A percentile compares a stretch with the other conserved stretches of the same genome.
phyloP scores from a whole-genome alignment of 1,140 invertebrate species.

The Chironomus tepperi region DNA sequence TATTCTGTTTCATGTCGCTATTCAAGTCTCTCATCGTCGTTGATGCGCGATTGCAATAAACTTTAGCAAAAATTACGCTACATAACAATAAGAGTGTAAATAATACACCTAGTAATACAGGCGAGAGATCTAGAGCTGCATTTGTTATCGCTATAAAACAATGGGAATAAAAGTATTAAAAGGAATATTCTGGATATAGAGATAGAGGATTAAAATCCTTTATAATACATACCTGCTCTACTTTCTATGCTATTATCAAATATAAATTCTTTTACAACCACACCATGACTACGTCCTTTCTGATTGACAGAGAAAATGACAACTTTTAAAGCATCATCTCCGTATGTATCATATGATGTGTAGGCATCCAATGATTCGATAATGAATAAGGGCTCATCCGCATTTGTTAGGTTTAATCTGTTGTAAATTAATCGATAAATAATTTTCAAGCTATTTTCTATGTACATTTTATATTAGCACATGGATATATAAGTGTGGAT shows the following conservation, averaged over 20 bases:
- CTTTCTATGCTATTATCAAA: conserved; percentile 34
- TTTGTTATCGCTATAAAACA: neutral
- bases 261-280: conserved; percentile 37
- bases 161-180: neutral
- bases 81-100: neutral
- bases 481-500: neutral
- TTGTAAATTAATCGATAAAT: conserved; percentile 3
- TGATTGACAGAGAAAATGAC: conserved; percentile 30
- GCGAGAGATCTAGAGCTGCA: conserved; percentile 2
- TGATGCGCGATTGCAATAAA: conserved; percentile 18
- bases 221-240: neutral
- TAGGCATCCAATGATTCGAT: conserved; percentile 27
- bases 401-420: conserved; percentile 20
- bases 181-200: neutral
- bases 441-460: too few relatives aligned
- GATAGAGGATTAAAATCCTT: neutral
- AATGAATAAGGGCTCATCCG: conserved; percentile 21
- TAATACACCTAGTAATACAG: neutral
- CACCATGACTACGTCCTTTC: conserved; percentile 37
- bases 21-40: neutral
- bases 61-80: conserved; percentile 11
- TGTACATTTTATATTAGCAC: neutral
- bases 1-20: neutral
- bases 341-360: conserved; percentile 35
- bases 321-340: neutral